phyloP scores from a whole-genome alignment of 1,140 invertebrate species.

The Hypsibius dujardini region DNA sequence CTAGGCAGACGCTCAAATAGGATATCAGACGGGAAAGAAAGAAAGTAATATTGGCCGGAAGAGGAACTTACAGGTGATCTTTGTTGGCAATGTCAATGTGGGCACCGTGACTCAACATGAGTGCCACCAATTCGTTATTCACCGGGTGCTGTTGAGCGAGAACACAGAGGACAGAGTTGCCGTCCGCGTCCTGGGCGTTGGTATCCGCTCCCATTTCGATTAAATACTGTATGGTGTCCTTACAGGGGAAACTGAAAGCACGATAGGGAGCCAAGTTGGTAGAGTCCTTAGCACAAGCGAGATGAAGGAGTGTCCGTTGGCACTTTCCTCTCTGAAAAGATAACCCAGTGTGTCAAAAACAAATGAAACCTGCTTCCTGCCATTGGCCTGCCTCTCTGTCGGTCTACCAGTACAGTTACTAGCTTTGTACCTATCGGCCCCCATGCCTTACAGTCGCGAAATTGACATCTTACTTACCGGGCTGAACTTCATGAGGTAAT shows the following conservation, averaged over 20 bases:
- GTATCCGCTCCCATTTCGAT: background rate
- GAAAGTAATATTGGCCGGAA: no score
- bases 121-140: background rate
- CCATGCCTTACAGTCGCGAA: slow-evolving; percentile 32
- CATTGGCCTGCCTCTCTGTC: no score
- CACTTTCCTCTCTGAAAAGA: slow-evolving; percentile 39
- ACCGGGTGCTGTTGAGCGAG: background rate
- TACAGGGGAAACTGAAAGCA: slow-evolving; percentile 11
- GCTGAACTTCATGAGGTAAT: slow-evolving; percentile 23
- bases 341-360: no score
- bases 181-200: slow-evolving; percentile 8
- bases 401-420: no score
- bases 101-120: background rate
- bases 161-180: background rate
- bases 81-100: slow-evolving; percentile 16
- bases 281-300: slow-evolving; percentile 47
- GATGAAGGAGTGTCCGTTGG: slow-evolving; percentile 53
- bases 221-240: slow-evolving; percentile 3
- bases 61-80: background rate
- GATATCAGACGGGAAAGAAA: no score
- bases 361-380: no score
- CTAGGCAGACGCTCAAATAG: no score
- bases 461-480: slow-evolving; percentile 32
- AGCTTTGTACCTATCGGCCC: no score
- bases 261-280: slow-evolving; percentile 10